Evolutionary conservation across 2,888 invertebrate species (phyloP).

Genomic region (Cephus sareptanus): DNA sequence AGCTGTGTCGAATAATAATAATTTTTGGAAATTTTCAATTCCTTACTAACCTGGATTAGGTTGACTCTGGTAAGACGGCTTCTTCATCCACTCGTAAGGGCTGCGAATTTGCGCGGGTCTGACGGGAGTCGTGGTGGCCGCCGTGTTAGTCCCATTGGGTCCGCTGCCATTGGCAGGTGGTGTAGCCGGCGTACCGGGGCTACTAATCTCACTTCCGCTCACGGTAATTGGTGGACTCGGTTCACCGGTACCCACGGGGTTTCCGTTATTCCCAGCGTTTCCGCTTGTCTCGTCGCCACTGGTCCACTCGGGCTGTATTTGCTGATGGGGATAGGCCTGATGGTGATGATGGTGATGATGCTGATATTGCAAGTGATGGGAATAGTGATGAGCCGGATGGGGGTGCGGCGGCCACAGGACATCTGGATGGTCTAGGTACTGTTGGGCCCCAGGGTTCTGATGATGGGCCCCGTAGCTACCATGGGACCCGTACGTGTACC

Average conservation of each 20-base stretch:
- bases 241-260: conserved; percentile 37
- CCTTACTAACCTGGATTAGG: conserved; percentile 81
- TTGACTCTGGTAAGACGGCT: conserved; percentile 85
- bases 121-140: conserved; percentile 61
- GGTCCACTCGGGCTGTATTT: conserved; percentile 48
- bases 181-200: conserved; percentile 67
- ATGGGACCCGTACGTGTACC: conserved; percentile 30
- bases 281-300: conserved; percentile 41
- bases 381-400: conserved; percentile 66
- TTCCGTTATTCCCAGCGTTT: conserved; percentile 32
- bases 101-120: conserved; percentile 81
- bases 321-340: conserved; percentile 51
- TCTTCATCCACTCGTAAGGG: conserved; percentile 94
- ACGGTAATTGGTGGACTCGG: conserved; percentile 73
- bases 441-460: conserved; percentile 67
- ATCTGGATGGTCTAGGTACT: conserved; percentile 60
- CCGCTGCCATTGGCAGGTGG: conserved; percentile 59
- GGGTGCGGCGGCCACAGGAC: conserved; percentile 67
- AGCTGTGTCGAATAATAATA: neutral
- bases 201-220: conserved; percentile 73
- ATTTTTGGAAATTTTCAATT: neutral
- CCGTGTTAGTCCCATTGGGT: conserved; percentile 41
- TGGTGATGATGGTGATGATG: conserved; percentile 60
- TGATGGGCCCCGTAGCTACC: conserved; percentile 51
- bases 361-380: conserved; percentile 61